These are phyloP conservation scores for Brachionus rotundiformis DNA, from an alignment of 1,140 invertebrate genomes.

Conservation along the genomic window DNA sequence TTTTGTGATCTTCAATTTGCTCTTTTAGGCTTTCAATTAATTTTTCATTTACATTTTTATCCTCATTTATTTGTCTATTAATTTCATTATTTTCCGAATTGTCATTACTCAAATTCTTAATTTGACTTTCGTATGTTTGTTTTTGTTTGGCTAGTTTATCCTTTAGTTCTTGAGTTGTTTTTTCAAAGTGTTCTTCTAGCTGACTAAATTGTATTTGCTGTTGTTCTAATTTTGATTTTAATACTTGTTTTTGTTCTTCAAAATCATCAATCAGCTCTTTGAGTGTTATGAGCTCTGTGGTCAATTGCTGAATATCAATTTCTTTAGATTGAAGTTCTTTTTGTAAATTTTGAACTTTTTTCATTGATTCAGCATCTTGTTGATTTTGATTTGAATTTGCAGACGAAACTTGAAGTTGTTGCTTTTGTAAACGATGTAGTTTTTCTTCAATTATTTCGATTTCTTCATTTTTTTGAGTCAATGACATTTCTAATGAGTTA, in stretches of 20 bases:
- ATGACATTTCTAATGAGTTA: conserved; percentile 57
- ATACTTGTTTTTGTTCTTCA: conserved; percentile 42
- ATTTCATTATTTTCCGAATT: not conserved
- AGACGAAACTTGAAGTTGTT: not conserved
- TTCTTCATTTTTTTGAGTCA: conserved; percentile 56
- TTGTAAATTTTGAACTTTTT: conserved; percentile 25
- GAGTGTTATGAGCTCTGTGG: not conserved
- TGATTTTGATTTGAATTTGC: not conserved
- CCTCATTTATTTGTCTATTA: not conserved
- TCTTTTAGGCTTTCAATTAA: not conserved
- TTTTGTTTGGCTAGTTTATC: no score
- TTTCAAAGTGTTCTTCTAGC: conserved; percentile 35
- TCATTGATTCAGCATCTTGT: not conserved
- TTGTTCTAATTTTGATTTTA: conserved; percentile 43
- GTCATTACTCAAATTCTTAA: not conserved
- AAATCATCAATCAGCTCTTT: conserved; percentile 48
- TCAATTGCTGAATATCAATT: conserved; percentile 52
- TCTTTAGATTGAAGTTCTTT: conserved; percentile 55
- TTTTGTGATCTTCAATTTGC: conserved; percentile 52
- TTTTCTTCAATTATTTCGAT: conserved; percentile 56
- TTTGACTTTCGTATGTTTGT: not conserved
- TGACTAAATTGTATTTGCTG: conserved; percentile 48
- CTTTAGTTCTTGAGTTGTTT: not conserved
- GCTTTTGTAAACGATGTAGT: conserved; percentile 63
- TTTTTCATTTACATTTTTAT: not conserved